Percentiles rank a stretch among this genome's conserved stretches.
These are phyloP conservation scores for Lymantria monacha DNA, from an alignment of 2,888 invertebrate species.

Conservation along the genomic window DNA sequence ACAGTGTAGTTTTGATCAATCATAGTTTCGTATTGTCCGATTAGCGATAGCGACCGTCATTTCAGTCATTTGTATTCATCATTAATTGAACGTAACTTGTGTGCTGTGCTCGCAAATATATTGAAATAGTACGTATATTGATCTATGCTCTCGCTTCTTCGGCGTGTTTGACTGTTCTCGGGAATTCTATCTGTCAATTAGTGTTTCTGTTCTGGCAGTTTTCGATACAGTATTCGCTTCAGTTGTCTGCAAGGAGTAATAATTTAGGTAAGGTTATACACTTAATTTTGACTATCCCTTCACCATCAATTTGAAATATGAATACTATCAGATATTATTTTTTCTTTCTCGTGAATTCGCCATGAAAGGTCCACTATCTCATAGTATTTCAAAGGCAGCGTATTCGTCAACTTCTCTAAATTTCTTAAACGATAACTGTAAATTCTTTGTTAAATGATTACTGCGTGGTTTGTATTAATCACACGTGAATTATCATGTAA, in stretches of 20 bases:
- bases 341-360: background rate
- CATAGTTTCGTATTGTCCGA: background rate
- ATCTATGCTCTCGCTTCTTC: background rate
- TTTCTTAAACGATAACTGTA: background rate
- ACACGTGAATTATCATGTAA: background rate
- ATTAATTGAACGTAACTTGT: background rate
- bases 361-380: background rate
- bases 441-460: background rate
- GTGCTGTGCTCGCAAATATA: background rate
- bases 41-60: background rate
- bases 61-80: too few relatives aligned
- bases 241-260: background rate
- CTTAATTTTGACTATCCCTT: background rate
- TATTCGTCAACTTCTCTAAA: background rate
- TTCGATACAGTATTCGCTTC: slow-evolving; percentile 6
- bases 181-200: slow-evolving; percentile 24
- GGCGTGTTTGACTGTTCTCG: slow-evolving; percentile 29
- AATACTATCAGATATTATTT: background rate
- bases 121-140: too few relatives aligned
- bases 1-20: background rate
- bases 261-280: slow-evolving; percentile 12
- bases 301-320: background rate
- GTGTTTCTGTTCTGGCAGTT: slow-evolving; percentile 44
- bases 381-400: background rate
- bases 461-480: background rate